phyloP scores from a whole-genome alignment of 2,888 invertebrate species.

The Pomacea canaliculata region DNA sequence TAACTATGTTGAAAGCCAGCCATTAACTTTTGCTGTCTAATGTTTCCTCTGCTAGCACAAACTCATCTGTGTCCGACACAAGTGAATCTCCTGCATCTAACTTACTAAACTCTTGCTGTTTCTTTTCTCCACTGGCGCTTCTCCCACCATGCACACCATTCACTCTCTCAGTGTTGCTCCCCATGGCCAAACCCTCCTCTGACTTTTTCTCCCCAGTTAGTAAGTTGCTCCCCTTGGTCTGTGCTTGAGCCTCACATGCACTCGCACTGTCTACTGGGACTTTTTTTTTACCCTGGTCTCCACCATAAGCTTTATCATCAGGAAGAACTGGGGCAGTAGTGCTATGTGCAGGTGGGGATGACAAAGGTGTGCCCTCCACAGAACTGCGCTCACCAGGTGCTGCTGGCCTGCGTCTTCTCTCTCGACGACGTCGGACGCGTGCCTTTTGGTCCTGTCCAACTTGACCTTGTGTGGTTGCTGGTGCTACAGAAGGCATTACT shows the following conservation, averaged over 20 bases:
- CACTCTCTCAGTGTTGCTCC: neutral
- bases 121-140: slow-evolving; percentile 7
- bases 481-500: neutral
- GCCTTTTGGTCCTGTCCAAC: slow-evolving; percentile 24
- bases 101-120: slow-evolving; percentile 13
- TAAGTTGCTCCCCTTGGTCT: slow-evolving; percentile 12
- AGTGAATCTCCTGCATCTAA: neutral
- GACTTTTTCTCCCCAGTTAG: slow-evolving; percentile 4
- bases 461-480: neutral
- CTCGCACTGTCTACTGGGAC: slow-evolving; percentile 15
- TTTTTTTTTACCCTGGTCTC: slow-evolving; percentile 24
- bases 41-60: slow-evolving; percentile 16
- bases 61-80: slow-evolving; percentile 15
- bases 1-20: too few species aligned
- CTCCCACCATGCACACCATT: slow-evolving; percentile 12
- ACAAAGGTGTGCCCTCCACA: slow-evolving; percentile 1
- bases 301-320: neutral
- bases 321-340: neutral
- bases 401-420: slow-evolving; percentile 8
- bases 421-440: slow-evolving; percentile 16
- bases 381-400: slow-evolving; percentile 10
- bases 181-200: neutral
- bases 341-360: neutral
- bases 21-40: slow-evolving; percentile 1
- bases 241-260: slow-evolving; percentile 11